Evolutionary conservation across 2,888 invertebrate genomes (phyloP), one percentile per base, ranked within the genome.

Genomic region (Hemistola chrysoprasaria): DNA sequence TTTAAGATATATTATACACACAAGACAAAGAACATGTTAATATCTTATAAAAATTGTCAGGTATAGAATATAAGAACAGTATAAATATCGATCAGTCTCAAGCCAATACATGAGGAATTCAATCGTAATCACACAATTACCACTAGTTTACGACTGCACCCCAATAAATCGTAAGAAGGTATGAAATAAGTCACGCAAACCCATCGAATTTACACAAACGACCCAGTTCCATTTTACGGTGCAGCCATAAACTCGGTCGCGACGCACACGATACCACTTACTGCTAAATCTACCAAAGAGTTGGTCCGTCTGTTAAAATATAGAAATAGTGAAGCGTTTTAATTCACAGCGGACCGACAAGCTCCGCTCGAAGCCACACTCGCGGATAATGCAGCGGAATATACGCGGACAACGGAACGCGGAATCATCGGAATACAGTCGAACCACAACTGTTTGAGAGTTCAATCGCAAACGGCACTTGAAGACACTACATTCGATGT

Each of bases 61-160:
- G 62, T n/a, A n/a, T n/a, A n/a, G n/a, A 4, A 4, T 69, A 70
- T 61, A 74, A 72, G 71, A 69, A 73, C 64, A 74, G 70, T 74
- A 69, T 65, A 59, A 49, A 71, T 68, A 70, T 78, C 75, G 78
- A 78, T 84, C 85, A 86, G 86, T 85, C 85, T 85, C 79, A 76
- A 81, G 77, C 77, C 66, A 77, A 78, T 72, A 75, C 69, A 78
- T 62, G 55, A 74, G 56, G 70, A 75, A 66, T 70, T 62, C 59
- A 65, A 60, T 63, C 61, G 62, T 65, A 67, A 67, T 62, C 65
- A 69, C 62, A 65, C 36, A 46, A 60, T 47, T 36, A 27, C 43
- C 26, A 43, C 52, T 43, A 53, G 50, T 57, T 65, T 58, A 57
- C 46, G 60, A 61, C 56, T 59, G 59, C 33, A 35, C 23, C n/a